phyloP scores from a whole-genome alignment of 2,888 invertebrate genomes.

The Cetonia aurata region DNA sequence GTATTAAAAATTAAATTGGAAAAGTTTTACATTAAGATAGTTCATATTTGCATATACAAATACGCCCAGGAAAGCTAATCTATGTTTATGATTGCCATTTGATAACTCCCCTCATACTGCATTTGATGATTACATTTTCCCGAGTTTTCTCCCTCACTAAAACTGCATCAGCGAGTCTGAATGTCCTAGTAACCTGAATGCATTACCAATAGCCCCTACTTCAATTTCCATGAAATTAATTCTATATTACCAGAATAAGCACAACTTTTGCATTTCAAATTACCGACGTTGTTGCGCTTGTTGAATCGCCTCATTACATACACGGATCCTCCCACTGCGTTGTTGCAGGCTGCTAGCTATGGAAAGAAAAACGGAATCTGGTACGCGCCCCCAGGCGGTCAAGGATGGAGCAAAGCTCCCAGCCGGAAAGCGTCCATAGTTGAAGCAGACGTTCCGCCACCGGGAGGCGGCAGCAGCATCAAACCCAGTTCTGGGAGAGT shows the following conservation, averaged over 20 bases:
- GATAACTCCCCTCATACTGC: no score
- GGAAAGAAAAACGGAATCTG: conserved; percentile 92
- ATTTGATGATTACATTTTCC: no score
- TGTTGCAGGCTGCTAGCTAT: conserved; percentile 84
- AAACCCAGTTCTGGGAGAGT: conserved; percentile 88
- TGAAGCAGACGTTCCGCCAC: conserved; percentile 83
- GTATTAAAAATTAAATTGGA: no score
- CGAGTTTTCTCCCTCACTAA: neutral
- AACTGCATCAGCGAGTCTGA: neutral
- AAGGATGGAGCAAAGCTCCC: conserved; percentile 75
- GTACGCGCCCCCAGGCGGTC: conserved; percentile 76
- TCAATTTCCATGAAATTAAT: conserved; percentile 20
- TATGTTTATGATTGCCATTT: no score
- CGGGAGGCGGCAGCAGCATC: conserved; percentile 73
- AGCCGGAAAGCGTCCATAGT: conserved; percentile 87
- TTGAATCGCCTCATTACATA: conserved; percentile 28
- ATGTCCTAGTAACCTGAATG: conserved; percentile 23
- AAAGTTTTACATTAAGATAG: no score
- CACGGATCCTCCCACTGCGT: conserved; percentile 25
- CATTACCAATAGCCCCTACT: conserved; percentile 13
- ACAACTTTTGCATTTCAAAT: conserved; percentile 35
- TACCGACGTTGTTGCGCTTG: neutral
- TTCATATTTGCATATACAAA: no score
- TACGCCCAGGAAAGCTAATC: no score
- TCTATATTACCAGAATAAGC: conserved; percentile 17